Evolutionary conservation across 2,888 invertebrate species (phyloP), one percentile per base, ranked within the genome.

Genomic region (Hartigia nigra): DNA sequence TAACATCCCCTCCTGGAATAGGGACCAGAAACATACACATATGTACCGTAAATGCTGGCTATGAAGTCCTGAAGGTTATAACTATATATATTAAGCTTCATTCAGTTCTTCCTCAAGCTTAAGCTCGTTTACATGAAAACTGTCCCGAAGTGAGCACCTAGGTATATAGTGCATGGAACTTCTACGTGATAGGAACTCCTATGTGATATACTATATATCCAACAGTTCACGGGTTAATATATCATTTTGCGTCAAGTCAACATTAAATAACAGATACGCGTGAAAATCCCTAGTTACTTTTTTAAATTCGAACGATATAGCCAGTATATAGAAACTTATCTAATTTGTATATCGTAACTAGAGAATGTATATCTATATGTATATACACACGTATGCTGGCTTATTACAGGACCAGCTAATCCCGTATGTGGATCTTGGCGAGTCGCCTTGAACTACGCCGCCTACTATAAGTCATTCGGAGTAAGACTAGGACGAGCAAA

Each of bases 391-490:
- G 2, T 55, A 55, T 55, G 39, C 0, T 55, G 23, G 31, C 31
- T 32, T 72, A 32, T 31, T 72, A 72, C 12, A 72, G 72, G 23
- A 2, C 12, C 31, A 35, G 23, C 23, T 75, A 75, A 75, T 75
- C 75, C 75, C 55, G 2, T 55, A 55, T 55, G 55, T 55, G 55
- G 55, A 55, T 55, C 74, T 74, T 69, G 75, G 76, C 77, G 74
- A 75, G 70, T 31, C 79, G 36, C 72, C 79, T 79, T 78, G 35
- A 79, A 79, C 77, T 77, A 36, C 70, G 79, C 79, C 79, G 79
- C 79, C 77, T 74, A 70, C 79, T 76, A 79, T 79, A 79, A 79
- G 79, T 79, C 79, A 79, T 70, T 77, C 74, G 74, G 55, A n/a
- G 55, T 55, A 23, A 55, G 55, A 55, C 55, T 55, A 55, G 55